Percentiles rank a stretch among this genome's conserved stretches.
phyloP scores from a whole-genome alignment of 2,888 invertebrate species.

The Epinotia ramella region DNA sequence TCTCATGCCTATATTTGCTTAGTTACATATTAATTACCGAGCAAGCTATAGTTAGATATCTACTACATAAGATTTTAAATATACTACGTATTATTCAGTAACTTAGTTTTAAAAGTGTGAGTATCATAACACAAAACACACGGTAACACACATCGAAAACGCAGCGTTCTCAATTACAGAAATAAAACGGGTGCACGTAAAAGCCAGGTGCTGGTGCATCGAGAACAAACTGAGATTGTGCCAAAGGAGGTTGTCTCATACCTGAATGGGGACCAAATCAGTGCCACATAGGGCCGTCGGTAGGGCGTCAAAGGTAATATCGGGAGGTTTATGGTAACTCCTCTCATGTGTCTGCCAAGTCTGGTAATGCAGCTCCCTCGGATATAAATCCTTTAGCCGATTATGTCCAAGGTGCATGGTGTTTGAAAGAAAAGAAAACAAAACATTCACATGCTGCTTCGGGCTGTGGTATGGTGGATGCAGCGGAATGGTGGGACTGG shows the following conservation, averaged over 20 bases:
- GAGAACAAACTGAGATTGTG: constrained; percentile 67
- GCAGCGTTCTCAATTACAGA: constrained; percentile 63
- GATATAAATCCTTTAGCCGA: constrained; percentile 83
- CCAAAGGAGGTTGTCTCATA: constrained; percentile 78
- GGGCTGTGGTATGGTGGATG: constrained; percentile 81
- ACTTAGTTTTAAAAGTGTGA: constrained; percentile 42
- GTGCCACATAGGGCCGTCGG: constrained; percentile 81
- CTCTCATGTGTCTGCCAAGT: constrained; percentile 89
- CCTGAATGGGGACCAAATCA: constrained; percentile 83
- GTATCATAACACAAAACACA: constrained; percentile 48
- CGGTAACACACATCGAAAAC: constrained; percentile 62
- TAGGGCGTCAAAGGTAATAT: constrained; percentile 83
- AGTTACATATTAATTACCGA: constrained; percentile 40
- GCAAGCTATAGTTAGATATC: constrained; percentile 42
- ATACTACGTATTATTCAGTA: constrained; percentile 35
- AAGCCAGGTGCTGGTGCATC: constrained; percentile 78
- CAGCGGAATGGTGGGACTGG: constrained; percentile 69
- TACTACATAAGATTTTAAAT: constrained; percentile 36
- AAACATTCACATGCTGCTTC: constrained; percentile 86
- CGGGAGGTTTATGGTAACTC: constrained; percentile 84
- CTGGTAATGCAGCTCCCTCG: constrained; percentile 87
- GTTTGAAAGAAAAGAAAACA: constrained; percentile 85
- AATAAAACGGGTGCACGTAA: constrained; percentile 71
- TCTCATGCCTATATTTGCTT: constrained; percentile 39
- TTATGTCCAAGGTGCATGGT: constrained; percentile 83